phyloP scores from a whole-genome alignment of 2,113 vertebrate genomes.

The Heterochromis multidens region DNA sequence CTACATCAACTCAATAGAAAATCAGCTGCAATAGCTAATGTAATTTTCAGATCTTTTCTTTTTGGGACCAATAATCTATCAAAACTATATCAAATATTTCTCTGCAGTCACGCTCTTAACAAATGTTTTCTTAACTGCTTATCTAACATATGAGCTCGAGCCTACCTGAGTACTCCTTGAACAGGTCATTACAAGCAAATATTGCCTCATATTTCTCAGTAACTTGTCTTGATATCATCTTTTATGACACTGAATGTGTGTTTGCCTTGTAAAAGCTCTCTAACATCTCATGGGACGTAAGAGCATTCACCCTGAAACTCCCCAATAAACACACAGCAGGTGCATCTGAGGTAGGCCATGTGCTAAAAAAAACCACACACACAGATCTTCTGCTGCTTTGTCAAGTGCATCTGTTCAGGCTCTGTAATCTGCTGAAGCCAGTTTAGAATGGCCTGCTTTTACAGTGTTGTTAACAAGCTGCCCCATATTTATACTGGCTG shows the following conservation, averaged over 20 bases:
- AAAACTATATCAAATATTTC: background rate
- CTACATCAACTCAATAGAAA: background rate
- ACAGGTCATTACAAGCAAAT: background rate
- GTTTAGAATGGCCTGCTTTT: conserved; percentile 43
- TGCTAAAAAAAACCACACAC: conserved; percentile 5
- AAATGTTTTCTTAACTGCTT: background rate
- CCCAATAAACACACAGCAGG: conserved; percentile 10
- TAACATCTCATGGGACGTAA: background rate
- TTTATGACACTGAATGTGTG: background rate
- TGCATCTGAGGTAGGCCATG: background rate
- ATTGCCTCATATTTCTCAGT: background rate
- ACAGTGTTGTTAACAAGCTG: conserved; percentile 27
- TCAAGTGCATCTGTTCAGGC: conserved; percentile 54
- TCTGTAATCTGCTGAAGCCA: conserved; percentile 66
- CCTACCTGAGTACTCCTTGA: background rate
- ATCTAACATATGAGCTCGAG: background rate
- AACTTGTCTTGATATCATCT: background rate
- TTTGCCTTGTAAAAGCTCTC: background rate
- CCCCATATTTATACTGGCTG: conserved; percentile 25
- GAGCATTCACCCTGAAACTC: background rate
- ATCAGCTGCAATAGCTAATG: background rate
- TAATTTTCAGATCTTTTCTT: background rate
- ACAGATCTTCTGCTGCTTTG: conserved; percentile 7
- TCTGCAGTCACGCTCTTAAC: background rate
- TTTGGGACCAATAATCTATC: accelerated